These are phyloP conservation scores for Drosophila lacteicornis DNA, from an alignment of 1,140 invertebrate genomes.

Conservation along the genomic window DNA sequence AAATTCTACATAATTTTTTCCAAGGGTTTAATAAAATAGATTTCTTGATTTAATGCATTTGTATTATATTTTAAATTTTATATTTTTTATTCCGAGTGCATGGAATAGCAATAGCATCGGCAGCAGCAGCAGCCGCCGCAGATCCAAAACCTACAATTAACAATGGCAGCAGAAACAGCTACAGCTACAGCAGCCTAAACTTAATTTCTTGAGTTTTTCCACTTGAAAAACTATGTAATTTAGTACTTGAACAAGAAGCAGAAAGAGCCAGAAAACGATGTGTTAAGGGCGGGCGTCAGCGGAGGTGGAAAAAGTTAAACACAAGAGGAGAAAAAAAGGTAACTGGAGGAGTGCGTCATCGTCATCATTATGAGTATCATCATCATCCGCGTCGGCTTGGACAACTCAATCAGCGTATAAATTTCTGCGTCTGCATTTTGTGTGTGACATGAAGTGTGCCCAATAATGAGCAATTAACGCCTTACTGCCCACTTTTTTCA, in stretches of 20 bases:
- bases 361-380: slow-evolving; percentile 10
- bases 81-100: not conserved
- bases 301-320: slow-evolving; percentile 33
- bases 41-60: too few relatives aligned
- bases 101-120: slow-evolving; percentile 27
- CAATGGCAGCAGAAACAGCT: slow-evolving; percentile 51
- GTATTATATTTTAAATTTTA: not conserved
- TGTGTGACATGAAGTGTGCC: slow-evolving; percentile 83
- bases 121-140: slow-evolving; percentile 17
- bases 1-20: too few relatives aligned
- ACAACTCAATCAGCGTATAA: slow-evolving; percentile 74
- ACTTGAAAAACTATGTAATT: slow-evolving; percentile 83
- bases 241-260: slow-evolving; percentile 70
- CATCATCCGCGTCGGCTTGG: slow-evolving; percentile 17
- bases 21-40: too few relatives aligned
- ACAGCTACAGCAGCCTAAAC: slow-evolving; percentile 65
- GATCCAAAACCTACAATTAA: slow-evolving; percentile 72
- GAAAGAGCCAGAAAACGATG: slow-evolving; percentile 56
- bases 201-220: slow-evolving; percentile 82
- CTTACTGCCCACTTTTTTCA: slow-evolving; percentile 73
- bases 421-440: slow-evolving; percentile 62
- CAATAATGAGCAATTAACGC: slow-evolving; percentile 84
- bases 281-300: slow-evolving; percentile 42
- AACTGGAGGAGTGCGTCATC: slow-evolving; percentile 50
- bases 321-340: slow-evolving; percentile 30